phyloP scores from a whole-genome alignment of 2,888 invertebrate species.

The Flabesymbios commensalis region DNA sequence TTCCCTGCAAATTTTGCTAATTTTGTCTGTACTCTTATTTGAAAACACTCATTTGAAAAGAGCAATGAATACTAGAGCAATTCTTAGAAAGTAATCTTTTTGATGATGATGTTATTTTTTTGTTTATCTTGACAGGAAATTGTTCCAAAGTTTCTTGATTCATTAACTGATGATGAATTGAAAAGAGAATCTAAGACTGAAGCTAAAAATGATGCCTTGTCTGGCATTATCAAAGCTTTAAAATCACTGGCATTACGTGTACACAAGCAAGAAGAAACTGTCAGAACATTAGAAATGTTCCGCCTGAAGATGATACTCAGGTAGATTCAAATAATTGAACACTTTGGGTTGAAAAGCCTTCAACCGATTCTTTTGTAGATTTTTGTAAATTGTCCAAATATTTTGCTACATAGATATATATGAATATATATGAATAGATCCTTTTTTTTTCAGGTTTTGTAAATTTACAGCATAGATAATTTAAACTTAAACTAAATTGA shows the following conservation, averaged over 20 bases:
- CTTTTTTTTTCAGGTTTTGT: no score
- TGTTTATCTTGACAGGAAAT: constrained; percentile 69
- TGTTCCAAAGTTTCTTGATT: constrained; percentile 69
- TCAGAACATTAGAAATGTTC: constrained; percentile 87
- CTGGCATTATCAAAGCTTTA: constrained; percentile 89
- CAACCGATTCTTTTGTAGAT: constrained; percentile 1
- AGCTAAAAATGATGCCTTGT: constrained; percentile 91
- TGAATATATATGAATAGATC: no score
- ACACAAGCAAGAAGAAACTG: constrained; percentile 73
- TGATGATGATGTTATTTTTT: no score
- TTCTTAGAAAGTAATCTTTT: no score
- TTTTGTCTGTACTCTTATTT: no score
- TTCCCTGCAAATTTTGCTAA: no score
- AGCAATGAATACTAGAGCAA: no score
- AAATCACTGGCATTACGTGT: constrained; percentile 86
- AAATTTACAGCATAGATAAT: no score
- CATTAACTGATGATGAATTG: constrained; percentile 90
- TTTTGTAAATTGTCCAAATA: no score
- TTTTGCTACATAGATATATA: no score
- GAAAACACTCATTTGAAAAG: no score
- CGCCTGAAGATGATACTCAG: constrained; percentile 91
- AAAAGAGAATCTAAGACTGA: constrained; percentile 94
- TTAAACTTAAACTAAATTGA: no score
- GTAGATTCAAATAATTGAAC: constrained; percentile 26
- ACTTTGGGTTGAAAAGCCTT: background rate